A percentile compares a stretch with the other conserved stretches of the same genome.
These are phyloP conservation scores for Adelges cooleyi DNA, from an alignment of 1,140 invertebrate genomes.

Conservation along the genomic window DNA sequence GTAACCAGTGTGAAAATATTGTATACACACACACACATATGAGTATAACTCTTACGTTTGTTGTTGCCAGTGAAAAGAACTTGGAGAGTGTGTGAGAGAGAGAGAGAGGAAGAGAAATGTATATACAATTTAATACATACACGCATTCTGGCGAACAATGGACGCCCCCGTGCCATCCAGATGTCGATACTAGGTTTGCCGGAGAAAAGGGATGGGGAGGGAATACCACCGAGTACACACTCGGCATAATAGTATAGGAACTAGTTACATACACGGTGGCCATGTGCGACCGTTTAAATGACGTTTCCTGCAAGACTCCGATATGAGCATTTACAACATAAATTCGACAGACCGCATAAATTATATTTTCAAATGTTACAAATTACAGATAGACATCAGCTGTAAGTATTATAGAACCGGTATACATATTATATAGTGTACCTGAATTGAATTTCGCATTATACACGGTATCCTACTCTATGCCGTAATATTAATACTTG, in stretches of 20 bases:
- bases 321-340: too few species aligned
- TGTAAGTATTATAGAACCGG: too few species aligned
- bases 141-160: constrained; percentile 23
- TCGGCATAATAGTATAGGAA: neutral
- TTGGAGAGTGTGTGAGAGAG: neutral
- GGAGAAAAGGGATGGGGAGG: neutral
- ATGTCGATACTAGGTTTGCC: constrained; percentile 8
- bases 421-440: too few species aligned
- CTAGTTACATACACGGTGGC: too few species aligned
- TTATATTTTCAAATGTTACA: too few species aligned
- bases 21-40: neutral
- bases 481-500: too few species aligned
- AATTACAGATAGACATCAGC: too few species aligned
- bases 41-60: neutral
- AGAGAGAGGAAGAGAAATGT: neutral
- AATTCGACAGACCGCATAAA: too few species aligned
- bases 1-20: neutral
- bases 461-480: too few species aligned
- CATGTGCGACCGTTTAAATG: constrained; percentile 16
- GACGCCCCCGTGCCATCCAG: constrained; percentile 27
- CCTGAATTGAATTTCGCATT: too few species aligned
- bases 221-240: neutral
- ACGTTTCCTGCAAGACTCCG: constrained; percentile 7
- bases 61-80: neutral
- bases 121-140: neutral